A percentile compares a stretch with the other conserved stretches of the same genome.
phyloP scores from a whole-genome alignment of 2,797 vertebrate genomes.

The Pipistrellus kuhlii region DNA sequence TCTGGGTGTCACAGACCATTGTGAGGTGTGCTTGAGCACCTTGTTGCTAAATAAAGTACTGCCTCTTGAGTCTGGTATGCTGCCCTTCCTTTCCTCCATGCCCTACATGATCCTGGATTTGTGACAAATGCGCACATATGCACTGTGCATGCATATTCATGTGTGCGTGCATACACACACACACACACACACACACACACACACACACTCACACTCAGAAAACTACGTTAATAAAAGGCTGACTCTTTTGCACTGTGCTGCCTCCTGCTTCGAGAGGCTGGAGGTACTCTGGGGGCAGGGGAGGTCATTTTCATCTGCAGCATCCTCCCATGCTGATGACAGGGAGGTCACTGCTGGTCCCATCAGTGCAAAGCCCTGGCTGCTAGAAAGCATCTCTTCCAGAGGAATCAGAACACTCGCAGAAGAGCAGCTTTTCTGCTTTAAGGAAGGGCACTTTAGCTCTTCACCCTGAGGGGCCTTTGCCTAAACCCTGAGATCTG shows the following conservation, averaged over 20 bases:
- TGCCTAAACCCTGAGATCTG: not conserved
- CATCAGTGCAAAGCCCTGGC: not conserved
- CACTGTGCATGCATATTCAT: no score
- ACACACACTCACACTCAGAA: not conserved
- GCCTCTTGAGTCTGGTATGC: not conserved
- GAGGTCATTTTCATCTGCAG: not conserved
- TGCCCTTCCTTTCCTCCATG: not conserved
- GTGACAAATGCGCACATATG: not conserved
- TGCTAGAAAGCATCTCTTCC: not conserved
- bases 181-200: not conserved
- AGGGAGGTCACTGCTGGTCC: not conserved
- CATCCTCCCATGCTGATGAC: not conserved
- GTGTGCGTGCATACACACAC: not conserved
- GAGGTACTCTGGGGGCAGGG: rapidly evolving
- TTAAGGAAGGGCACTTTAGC: not conserved
- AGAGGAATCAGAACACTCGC: not conserved
- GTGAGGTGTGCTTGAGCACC: no score
- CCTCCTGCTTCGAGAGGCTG: not conserved
- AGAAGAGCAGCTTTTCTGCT: not conserved
- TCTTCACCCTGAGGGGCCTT: not conserved
- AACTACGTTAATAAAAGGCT: not conserved
- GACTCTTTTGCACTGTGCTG: not conserved
- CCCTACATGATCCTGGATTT: not conserved
- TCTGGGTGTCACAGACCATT: not conserved
- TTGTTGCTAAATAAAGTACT: not conserved